Evolutionary conservation across 1,140 invertebrate species (phyloP), one percentile per base, ranked within the genome.

Genomic region (Eumeta japonica): DNA sequence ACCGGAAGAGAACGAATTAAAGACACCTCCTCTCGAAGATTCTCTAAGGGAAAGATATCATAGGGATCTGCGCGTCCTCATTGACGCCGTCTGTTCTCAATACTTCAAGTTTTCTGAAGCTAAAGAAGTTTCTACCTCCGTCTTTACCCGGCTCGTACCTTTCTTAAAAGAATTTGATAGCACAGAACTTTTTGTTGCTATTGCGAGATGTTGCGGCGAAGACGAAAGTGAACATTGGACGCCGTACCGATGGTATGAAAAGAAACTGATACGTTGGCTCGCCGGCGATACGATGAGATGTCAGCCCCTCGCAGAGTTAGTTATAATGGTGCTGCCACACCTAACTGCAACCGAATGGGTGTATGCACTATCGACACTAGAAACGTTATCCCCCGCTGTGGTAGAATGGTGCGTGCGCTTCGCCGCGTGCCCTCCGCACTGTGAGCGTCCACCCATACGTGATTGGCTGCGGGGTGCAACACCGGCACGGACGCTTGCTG

Each of bases 91-190:
- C 0, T 55, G 46, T 9, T 42, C 47, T 2, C 30, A 41, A 0
- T 62, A 60, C 34, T 42, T 70, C 10, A 46, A 49, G 5, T 55
- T 50, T 4, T 59, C 52, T 0, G 20, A 40, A 1, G 41, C 42
- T 3, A 54, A 47, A 10, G 16, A 48, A 32, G 17, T 52, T 0
- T 31, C 46, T 0, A 24, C 34, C 4, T 24, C 45, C 0, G 36
- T 60, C 1, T 38, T 56, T 14, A 33, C 45, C 1, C 27, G 52
- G 1, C 19, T 70, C n/a, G 18, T 46, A 2, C 41, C 40, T 4
- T 18, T 66, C 3, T 35, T 70, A 10, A 27, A 29, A 3, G 51
- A 58, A 10, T 63, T 60, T 18, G 53, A 57, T 10, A 37, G 46
- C 16, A 28, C 39, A 10, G 14, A 31, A 3, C 27, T 63, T 35